Evolutionary conservation across 2,797 vertebrate genomes (phyloP).

Genomic region (Rhabdomys pumilio): DNA sequence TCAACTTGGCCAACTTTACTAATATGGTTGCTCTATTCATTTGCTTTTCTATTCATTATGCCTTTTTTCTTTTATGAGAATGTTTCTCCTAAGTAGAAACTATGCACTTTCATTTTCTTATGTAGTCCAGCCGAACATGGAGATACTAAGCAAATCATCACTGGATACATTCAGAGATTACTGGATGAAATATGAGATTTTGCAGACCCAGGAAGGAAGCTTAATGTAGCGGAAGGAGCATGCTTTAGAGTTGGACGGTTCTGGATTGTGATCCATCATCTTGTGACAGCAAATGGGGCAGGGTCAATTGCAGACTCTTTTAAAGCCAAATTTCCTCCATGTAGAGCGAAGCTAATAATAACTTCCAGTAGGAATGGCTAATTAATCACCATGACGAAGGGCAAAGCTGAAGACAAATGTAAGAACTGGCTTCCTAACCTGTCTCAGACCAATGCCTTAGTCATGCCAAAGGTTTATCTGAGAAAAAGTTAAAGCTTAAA

Average conservation of each 20-base stretch:
- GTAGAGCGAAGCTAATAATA: conserved; percentile 10
- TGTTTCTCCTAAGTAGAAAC: not conserved
- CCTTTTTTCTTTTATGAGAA: not conserved
- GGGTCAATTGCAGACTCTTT: conserved; percentile 5
- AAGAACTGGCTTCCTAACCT: not conserved
- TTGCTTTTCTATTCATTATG: not conserved
- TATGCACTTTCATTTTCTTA: not conserved
- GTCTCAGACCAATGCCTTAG: not conserved
- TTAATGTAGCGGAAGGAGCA: not conserved
- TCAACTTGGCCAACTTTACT: not conserved
- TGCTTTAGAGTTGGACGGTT: not conserved
- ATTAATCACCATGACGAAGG: not conserved
- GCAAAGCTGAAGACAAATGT: not conserved
- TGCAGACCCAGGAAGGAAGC: conserved; percentile 56
- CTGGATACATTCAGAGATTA: conserved; percentile 39
- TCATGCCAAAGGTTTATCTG: not conserved
- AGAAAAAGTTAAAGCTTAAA: not conserved
- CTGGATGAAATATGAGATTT: conserved; percentile 45
- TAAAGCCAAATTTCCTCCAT: conserved; percentile 31
- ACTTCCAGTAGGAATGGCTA: not conserved
- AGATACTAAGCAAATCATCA: conserved; percentile 27
- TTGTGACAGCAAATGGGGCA: not conserved
- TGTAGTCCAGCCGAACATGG: not conserved
- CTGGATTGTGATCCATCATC: not conserved
- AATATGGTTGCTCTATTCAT: not conserved